Evolutionary conservation across 2,113 vertebrate species (phyloP).

Genomic region (Elachura formosa): DNA sequence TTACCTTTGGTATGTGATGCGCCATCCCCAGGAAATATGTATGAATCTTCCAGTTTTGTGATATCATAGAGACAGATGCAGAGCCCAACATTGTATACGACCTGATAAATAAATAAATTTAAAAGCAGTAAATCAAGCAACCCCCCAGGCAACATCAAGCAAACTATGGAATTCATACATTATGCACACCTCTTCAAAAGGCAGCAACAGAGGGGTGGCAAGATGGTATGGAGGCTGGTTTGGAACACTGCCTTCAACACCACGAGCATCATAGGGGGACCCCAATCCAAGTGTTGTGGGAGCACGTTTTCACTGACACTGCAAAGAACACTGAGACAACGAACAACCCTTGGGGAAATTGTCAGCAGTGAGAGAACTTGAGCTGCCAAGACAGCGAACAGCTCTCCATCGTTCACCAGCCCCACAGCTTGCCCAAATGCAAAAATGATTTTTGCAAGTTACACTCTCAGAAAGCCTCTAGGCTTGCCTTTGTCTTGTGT

Average conservation of each 20-base stretch:
- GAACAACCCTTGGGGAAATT: not conserved
- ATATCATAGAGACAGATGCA: slow-evolving; percentile 95
- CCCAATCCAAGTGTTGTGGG: not conserved
- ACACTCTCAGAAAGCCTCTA: not conserved
- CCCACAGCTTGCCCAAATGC: not conserved
- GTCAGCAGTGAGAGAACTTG: fast-evolving
- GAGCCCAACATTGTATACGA: slow-evolving; percentile 91
- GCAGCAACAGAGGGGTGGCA: not conserved
- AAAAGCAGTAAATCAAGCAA: not conserved
- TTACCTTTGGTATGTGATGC: slow-evolving; percentile 95
- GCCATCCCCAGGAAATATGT: slow-evolving; percentile 94
- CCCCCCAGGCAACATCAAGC: not conserved
- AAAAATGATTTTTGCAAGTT: not conserved
- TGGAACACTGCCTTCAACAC: not conserved
- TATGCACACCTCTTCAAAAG: not conserved
- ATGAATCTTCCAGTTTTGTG: slow-evolving; percentile 92
- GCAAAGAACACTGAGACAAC: not conserved
- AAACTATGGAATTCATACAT: not conserved
- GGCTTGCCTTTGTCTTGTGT: not conserved
- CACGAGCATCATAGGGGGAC: not conserved
- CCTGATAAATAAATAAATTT: slow-evolving; percentile 62
- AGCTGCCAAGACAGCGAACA: not conserved
- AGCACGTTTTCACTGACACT: not conserved
- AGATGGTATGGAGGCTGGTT: not conserved
- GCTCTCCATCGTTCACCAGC: not conserved